These are phyloP conservation scores for Trileptium ribeirensis DNA, from an alignment of 2,888 invertebrate species.

Conservation along the genomic window DNA sequence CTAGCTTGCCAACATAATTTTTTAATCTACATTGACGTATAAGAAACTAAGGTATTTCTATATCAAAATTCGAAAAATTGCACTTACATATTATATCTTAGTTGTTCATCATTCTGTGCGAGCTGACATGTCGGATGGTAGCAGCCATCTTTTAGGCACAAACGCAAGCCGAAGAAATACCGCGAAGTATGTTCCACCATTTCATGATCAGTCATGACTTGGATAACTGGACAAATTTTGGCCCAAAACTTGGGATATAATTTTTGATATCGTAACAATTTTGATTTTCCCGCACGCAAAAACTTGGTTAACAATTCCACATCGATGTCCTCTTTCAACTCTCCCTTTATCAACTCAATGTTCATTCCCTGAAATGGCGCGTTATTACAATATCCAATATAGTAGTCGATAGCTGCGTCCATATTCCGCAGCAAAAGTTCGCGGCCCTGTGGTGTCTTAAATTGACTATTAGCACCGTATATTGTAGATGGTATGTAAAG, in stretches of 20 bases:
- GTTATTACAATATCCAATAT: background rate
- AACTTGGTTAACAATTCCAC: background rate
- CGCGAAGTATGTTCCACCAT: background rate
- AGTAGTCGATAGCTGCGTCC: background rate
- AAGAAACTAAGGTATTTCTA: no score
- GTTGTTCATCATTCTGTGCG: background rate
- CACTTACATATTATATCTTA: background rate
- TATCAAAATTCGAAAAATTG: no score
- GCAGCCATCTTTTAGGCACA: background rate
- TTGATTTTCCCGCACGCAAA: background rate
- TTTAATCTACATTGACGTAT: no score
- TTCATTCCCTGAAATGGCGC: background rate
- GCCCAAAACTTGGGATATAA: background rate
- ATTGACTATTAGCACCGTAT: background rate
- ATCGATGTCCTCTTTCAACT: background rate
- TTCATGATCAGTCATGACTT: background rate
- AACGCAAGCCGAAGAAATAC: background rate
- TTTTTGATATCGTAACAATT: background rate
- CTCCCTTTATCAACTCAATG: background rate
- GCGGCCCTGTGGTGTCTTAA: background rate
- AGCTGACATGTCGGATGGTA: background rate
- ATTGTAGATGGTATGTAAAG: background rate
- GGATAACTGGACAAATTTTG: background rate
- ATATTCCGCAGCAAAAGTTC: background rate
- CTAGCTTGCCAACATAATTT: no score